A percentile compares a stretch with the other conserved stretches of the same genome.
phyloP scores from a whole-genome alignment of 2,113 vertebrate genomes.

The Eubucco bourcierii region DNA sequence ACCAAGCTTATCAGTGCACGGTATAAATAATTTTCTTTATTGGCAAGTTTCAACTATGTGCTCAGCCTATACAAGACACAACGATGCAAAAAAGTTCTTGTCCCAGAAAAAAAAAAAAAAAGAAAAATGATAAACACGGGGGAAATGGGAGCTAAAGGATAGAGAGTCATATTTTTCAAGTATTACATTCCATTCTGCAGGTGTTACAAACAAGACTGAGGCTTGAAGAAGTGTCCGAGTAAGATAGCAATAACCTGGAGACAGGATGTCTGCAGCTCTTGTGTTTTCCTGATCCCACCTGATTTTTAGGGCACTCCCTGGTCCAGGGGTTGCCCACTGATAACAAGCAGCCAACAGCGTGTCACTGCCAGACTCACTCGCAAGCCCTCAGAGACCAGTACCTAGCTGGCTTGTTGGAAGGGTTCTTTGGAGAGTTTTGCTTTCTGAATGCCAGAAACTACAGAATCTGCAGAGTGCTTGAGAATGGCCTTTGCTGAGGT shows the following conservation, averaged over 20 bases:
- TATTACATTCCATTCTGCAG: constrained; percentile 40
- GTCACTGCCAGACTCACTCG: background rate
- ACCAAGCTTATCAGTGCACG: constrained; percentile 50
- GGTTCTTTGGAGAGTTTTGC: background rate
- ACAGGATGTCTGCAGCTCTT: constrained; percentile 4
- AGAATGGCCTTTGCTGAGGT: constrained; percentile 48
- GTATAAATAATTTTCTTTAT: constrained; percentile 62
- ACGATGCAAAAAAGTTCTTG: constrained; percentile 39
- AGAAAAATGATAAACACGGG: background rate
- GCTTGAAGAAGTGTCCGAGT: constrained; percentile 7
- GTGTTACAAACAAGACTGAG: constrained; percentile 20
- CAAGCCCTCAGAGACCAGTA: background rate
- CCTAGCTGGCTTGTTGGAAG: background rate
- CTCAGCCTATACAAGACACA: constrained; percentile 59
- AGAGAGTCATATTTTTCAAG: constrained; percentile 17
- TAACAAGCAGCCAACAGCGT: background rate
- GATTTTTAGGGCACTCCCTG: background rate
- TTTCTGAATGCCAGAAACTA: constrained; percentile 7
- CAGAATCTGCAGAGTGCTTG: background rate
- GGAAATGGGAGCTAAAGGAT: background rate
- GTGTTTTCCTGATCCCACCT: background rate
- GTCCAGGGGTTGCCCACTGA: background rate
- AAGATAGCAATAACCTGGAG: constrained; percentile 2
- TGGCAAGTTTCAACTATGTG: constrained; percentile 64
- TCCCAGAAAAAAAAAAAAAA: background rate